Conservation (phyloP, 1,140 invertebrate genomes). For the Platyscapa corneri region DNA sequence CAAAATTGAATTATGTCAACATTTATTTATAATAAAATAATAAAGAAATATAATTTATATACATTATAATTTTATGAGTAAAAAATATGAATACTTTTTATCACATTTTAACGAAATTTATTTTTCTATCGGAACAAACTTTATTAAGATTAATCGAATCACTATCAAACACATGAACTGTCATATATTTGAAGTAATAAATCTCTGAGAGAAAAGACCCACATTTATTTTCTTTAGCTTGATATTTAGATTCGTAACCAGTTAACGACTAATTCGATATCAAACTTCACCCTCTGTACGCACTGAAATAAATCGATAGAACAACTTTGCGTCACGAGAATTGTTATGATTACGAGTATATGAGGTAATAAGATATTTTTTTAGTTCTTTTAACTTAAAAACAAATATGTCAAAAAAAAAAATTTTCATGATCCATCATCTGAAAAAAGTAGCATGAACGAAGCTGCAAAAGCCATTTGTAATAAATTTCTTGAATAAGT, state of each 20-base stretch:
- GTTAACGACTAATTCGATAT: not conserved
- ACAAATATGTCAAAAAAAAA: not conserved
- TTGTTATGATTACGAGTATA: not conserved
- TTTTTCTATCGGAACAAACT: not conserved
- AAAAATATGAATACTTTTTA: too few relatives aligned
- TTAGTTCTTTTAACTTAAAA: not conserved
- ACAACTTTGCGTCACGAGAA: not conserved
- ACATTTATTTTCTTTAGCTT: not conserved
- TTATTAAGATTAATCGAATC: not conserved
- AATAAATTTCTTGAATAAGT: conserved; percentile 26
- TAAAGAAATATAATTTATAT: too few relatives aligned
- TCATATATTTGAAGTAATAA: not conserved
- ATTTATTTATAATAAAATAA: too few relatives aligned
- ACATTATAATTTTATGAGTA: too few relatives aligned
- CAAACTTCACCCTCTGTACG: not conserved
- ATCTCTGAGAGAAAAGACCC: not conserved
- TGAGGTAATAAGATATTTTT: not conserved
- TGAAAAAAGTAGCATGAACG: conserved; percentile 23
- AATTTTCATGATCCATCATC: not conserved
- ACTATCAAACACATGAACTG: not conserved
- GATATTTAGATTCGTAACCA: not conserved
- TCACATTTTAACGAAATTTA: not conserved
- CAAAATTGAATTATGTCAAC: not conserved
- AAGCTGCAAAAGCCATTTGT: not conserved
- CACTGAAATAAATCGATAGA: not conserved